phyloP scores from a whole-genome alignment of 2,888 invertebrate genomes.

The Torymus texanus region DNA sequence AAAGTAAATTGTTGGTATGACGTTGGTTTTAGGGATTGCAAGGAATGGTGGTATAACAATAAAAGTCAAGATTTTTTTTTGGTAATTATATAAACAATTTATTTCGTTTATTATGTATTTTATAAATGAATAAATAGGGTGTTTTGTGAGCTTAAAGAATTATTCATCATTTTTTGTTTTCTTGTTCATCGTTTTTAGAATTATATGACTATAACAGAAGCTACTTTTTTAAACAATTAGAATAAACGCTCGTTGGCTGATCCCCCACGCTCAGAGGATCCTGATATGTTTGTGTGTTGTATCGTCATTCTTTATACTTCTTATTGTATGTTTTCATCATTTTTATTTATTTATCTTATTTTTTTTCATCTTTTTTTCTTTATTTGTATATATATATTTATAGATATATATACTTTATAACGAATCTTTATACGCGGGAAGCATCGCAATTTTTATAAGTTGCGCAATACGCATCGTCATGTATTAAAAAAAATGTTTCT shows the following conservation, averaged over 20 bases:
- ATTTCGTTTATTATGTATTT: slow-evolving; percentile 53
- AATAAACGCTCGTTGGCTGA: slow-evolving; percentile 51
- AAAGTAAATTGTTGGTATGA: too few relatives aligned
- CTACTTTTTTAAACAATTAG: slow-evolving; percentile 50
- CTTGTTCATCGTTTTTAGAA: slow-evolving; percentile 28
- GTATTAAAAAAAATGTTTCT: slow-evolving; percentile 18
- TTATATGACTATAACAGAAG: slow-evolving; percentile 47
- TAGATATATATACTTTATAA: slow-evolving; percentile 17
- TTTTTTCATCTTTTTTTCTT: neutral
- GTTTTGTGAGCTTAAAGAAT: slow-evolving; percentile 50
- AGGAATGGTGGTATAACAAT: too few relatives aligned
- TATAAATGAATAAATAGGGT: slow-evolving; percentile 55
- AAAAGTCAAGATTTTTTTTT: neutral
- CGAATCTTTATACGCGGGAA: slow-evolving; percentile 41
- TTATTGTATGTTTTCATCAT: slow-evolving; percentile 1
- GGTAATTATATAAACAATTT: slow-evolving; percentile 58
- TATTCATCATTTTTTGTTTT: neutral
- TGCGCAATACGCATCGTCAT: slow-evolving; percentile 13
- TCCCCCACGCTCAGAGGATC: slow-evolving; percentile 29
- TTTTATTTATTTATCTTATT: slow-evolving; percentile 6
- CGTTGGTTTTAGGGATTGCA: too few relatives aligned
- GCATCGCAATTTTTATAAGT: slow-evolving; percentile 50
- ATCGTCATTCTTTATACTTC: slow-evolving; percentile 15
- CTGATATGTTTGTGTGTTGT: slow-evolving; percentile 53
- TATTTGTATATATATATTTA: neutral